Percentiles rank a stretch among this genome's conserved stretches.
Evolutionary conservation across 2,888 invertebrate species (phyloP).

Genomic region (Theodoxus fluviatilis): DNA sequence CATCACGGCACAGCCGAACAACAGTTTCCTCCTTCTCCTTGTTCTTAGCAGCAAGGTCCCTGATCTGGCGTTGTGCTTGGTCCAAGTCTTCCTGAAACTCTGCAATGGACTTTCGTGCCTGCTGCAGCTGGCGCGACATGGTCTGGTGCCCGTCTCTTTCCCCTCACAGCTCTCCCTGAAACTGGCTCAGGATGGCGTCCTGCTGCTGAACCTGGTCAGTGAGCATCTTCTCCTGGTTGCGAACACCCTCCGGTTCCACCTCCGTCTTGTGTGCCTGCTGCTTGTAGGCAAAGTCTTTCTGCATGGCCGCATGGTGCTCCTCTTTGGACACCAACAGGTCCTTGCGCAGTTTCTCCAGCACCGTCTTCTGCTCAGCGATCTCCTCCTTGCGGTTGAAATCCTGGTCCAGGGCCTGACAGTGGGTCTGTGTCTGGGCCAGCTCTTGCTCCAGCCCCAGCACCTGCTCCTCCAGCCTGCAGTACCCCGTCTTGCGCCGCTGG

Average conservation of each 20-base stretch:
- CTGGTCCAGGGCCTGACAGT: conserved; percentile 51
- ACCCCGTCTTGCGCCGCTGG: conserved; percentile 58
- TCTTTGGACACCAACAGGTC: conserved; percentile 59
- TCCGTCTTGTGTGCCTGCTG: conserved; percentile 57
- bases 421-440: conserved; percentile 44
- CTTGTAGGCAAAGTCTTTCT: conserved; percentile 59
- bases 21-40: conserved; percentile 50
- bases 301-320: conserved; percentile 57
- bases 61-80: conserved; percentile 50
- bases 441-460: conserved; percentile 47
- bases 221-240: conserved; percentile 61
- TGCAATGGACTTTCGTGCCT: conserved; percentile 46
- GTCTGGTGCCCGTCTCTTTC: conserved; percentile 60
- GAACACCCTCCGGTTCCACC: conserved; percentile 55
- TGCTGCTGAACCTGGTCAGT: conserved; percentile 63
- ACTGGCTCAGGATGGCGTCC: conserved; percentile 57
- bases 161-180: conserved; percentile 59
- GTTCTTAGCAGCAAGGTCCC: conserved; percentile 53
- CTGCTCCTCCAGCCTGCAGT: conserved; percentile 54
- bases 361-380: conserved; percentile 42
- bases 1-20: conserved; percentile 47
- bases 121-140: conserved; percentile 47
- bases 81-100: conserved; percentile 60
- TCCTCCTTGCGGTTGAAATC: conserved; percentile 53
- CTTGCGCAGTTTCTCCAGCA: conserved; percentile 59